Evolutionary conservation across 2,797 vertebrate species (phyloP).

Genomic region (Phataginus tetradactyla): DNA sequence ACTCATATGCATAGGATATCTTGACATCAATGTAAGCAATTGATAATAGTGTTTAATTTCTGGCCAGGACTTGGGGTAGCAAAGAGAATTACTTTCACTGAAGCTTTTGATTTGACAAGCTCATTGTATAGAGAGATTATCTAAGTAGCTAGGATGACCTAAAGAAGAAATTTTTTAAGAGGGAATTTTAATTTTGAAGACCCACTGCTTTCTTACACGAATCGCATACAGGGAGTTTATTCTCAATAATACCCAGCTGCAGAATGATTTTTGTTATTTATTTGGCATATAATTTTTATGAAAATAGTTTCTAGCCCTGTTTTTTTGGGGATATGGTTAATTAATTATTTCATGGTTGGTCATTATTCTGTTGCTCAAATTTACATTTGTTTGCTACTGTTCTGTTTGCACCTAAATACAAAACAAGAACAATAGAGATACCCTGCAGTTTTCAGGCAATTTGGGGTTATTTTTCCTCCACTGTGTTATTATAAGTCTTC

Average conservation of each 20-base stretch:
- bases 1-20: background rate
- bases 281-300: conserved; percentile 36
- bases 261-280: conserved; percentile 14
- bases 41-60: background rate
- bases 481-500: conserved; percentile 57
- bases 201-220: background rate
- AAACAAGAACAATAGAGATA: conserved; percentile 38
- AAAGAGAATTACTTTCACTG: background rate
- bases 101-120: background rate
- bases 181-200: background rate
- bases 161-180: background rate
- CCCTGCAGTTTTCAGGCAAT: conserved; percentile 32
- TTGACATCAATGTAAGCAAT: background rate
- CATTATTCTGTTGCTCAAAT: conserved; percentile 33
- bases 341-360: conserved; percentile 22
- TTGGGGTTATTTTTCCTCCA: conserved; percentile 46
- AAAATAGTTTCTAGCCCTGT: background rate
- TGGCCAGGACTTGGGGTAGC: background rate
- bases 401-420: conserved; percentile 66
- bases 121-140: background rate
- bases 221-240: background rate
- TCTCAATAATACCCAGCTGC: background rate
- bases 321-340: background rate
- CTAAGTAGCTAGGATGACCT: background rate
- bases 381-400: conserved; percentile 52